Evolutionary conservation across 64 coral and sea anemone species (phyloP), one percentile per base, ranked within the genome.

Genomic region (Pachyseris speciosa): DNA sequence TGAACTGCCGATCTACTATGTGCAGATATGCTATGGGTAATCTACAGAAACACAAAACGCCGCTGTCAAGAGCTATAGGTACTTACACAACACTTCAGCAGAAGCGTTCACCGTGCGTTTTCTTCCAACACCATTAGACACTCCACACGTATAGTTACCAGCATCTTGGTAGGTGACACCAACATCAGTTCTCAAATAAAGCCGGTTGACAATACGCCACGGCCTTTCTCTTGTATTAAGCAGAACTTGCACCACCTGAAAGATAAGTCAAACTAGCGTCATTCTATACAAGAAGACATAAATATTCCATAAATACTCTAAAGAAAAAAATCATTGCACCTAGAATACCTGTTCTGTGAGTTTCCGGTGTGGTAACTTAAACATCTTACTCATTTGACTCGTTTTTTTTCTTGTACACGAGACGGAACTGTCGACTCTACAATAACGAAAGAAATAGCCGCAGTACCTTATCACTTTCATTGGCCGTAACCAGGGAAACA

Each of bases 1-100:
- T 6, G 11, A 45, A 11, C 43, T 45, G 4, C 43, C 4, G 11
- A 45, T 45, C 11, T 11, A 45, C 43, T 11, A 45, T n/a, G 4
- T 45, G 43, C 4, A 6, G 11, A n/a, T 45, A 4, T 45, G 11
- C 43, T 45, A 11, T 11, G 4, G 11, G 4, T 45, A 45, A 4
- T 45, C 43, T 45, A 45, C 43, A 6, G 43, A 45, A 24, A 75
- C 43, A 45, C 43, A 45, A 4, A 45, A 4, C 4, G 11, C 11
- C 4, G 17, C 52, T 13, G 19, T 57, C 11, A 13, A 57, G 11
- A 17, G 9, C 12, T 61, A 84, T n/a, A n/a, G n/a, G n/a, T n/a
- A 84, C 79, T 84, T 33, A 84, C 79, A 84, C 32, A 84, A 37
- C 37, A 84, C 79, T 84, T 84, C 57, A 38, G 59, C 32, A 19